These are phyloP conservation scores for Formicarius rufipectus DNA, from an alignment of 2,113 vertebrate species.

Conservation along the genomic window DNA sequence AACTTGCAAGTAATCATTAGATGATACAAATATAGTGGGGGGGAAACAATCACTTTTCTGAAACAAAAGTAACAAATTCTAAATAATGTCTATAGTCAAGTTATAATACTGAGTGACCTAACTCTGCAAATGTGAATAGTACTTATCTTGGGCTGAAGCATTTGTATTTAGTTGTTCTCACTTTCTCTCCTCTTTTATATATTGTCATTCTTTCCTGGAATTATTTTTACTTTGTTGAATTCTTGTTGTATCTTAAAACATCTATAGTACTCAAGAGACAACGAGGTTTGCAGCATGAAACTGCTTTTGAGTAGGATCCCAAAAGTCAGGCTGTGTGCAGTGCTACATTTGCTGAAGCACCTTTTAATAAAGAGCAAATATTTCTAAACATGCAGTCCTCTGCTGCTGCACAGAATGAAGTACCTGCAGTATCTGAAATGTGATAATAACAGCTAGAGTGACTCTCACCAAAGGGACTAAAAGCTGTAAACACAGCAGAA, in stretches of 20 bases:
- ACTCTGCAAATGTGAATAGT: neutral
- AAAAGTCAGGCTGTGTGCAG: neutral
- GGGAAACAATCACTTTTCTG: neutral
- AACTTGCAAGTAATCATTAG: neutral
- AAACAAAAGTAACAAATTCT: neutral
- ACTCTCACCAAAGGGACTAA: neutral
- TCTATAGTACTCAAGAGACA: neutral
- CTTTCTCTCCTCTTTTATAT: neutral
- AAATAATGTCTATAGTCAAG: neutral
- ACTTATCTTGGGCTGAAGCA: neutral
- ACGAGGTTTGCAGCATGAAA: neutral
- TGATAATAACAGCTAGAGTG: neutral
- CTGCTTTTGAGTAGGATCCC: neutral
- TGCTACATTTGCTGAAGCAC: neutral
- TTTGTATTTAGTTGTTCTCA: neutral
- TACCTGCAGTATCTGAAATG: neutral
- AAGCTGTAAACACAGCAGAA: neutral
- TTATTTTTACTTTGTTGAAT: neutral
- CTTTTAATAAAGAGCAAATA: neutral
- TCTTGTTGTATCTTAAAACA: neutral
- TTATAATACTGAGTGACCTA: neutral
- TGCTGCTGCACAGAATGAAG: neutral
- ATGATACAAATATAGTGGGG: neutral
- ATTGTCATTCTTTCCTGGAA: neutral
- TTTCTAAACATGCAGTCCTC: neutral